Base-by-base conservation (phyloP, 2,888 invertebrate genomes). In the Ligdia adustata region DNA sequence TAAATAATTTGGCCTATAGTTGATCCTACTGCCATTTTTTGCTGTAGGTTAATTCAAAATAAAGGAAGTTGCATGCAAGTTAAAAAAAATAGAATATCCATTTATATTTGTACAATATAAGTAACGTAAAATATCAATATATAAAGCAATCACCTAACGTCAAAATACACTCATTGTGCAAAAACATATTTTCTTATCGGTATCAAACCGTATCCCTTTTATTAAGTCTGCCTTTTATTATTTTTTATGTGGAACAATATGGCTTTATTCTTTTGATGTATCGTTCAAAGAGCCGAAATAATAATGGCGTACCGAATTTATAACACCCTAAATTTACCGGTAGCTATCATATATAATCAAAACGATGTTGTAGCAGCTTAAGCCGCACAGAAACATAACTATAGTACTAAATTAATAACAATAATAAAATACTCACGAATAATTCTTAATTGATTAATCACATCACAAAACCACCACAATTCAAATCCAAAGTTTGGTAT, bases 381-480 rank as follows among this genome's bases (percentile, higher is more conserved):
- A 20, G 20, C 20, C 5, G n/a, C n/a, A 20, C n/a, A 16, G n/a
- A 20, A 20, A 20, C 5, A n/a, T 20, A 4, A 4, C 6, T 3
- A 1, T 18, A 9, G 9, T 16, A 5, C 15, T 9, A 9, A 6
- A 32, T 6, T 13, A 13, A 12, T 13, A 18, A 29, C 29, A 33
- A 38, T 31, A 37, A n/a, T n/a, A 31, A 31, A 51, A 53, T 71
- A 73, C 72, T 75, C 67, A 75, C 75, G 75, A 73, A 69, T 64
- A 64, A 66, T 62, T 71, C 55, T 48, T 62, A 64, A 60, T 59
- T 59, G 57, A 64, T 62, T 37, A 80, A 79, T 87, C 84, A 88
- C 87, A 85, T 88, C 72, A 66, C 87, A 82, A 79, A 82, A 76
- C 69, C 76, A 77, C 74, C 69, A 80, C 64, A 52, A 62, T 60